phyloP scores from a whole-genome alignment of 2,113 vertebrate species.

The Nibea coibor region DNA sequence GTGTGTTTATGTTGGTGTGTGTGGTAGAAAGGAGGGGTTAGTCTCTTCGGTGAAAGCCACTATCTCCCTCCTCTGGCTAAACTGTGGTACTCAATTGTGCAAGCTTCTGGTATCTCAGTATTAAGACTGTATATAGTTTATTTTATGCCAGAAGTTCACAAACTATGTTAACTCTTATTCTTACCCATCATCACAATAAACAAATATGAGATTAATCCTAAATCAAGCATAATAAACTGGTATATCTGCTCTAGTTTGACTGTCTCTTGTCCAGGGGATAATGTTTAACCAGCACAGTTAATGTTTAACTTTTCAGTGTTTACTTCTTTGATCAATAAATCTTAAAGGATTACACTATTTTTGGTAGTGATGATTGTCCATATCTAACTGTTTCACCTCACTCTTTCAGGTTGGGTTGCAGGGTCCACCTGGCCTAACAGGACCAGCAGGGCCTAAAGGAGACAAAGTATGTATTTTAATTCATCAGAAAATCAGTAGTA shows the following conservation, averaged over 20 bases:
- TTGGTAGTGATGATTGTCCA: not conserved
- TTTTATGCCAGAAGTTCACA: not conserved
- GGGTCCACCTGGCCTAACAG: constrained; percentile 76
- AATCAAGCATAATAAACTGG: not conserved
- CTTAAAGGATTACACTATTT: not conserved
- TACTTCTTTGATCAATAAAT: not conserved
- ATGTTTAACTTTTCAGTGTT: not conserved
- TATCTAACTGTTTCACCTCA: not conserved
- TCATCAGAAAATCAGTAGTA: not conserved
- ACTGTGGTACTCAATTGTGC: constrained; percentile 11
- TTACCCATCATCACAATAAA: not conserved
- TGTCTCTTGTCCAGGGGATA: not conserved
- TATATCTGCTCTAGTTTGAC: not conserved
- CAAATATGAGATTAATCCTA: not conserved
- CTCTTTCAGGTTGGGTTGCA: constrained; percentile 66
- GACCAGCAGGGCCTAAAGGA: constrained; percentile 80
- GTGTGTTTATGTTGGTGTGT: not conserved
- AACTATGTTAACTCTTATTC: not conserved
- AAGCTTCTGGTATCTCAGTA: not conserved
- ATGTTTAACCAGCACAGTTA: not conserved
- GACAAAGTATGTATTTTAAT: constrained; percentile 77
- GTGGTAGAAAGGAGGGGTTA: not conserved
- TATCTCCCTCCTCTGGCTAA: constrained; percentile 57
- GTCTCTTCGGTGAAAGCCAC: not conserved
- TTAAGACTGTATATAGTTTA: not conserved